Evolutionary conservation across 92 coral and sea anemone species (phyloP), one percentile per base, ranked within the genome.

Genomic region (Ricordea florida): DNA sequence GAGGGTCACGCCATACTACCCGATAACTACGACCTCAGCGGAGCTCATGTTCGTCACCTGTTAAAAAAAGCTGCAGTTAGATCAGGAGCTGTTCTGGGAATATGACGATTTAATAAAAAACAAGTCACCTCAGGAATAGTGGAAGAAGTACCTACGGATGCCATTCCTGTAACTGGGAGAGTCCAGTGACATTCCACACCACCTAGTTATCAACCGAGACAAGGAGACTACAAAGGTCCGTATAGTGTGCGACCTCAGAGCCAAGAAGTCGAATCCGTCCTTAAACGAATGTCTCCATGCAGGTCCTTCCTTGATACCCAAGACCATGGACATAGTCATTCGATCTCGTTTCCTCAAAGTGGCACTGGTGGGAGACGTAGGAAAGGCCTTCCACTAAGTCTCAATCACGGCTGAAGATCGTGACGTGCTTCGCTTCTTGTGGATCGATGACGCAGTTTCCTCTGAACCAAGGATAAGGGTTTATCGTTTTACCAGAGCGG

Each of bases 221-320:
- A 62, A 47, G 22, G 45, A 74, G 22, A 87, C 88, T 22, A 81
- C 87, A 15, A 81, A 87, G 37, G 72, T 68, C 10, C 17, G 80
- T 8, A 52, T 81, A 1, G 87, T 86, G 36, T 81, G 81, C 45
- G 79, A 80, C 30, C 72, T 76, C 23, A 70, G 82, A 42, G 82
- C 80, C 0, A 77, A 38, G 69, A 17, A 41, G 22, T 9, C 8
- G 9, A 57, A 52, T 2, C 65, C 73, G 4, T 44, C 79, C 18
- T 24, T 77, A n/a, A 77, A 77, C n/a, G n/a, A n/a, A n/a, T n/a
- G n/a, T n/a, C n/a, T n/a, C n/a, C n/a, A n/a, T n/a, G n/a, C n/a
- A n/a, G n/a, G n/a, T n/a, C n/a, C n/a, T n/a, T n/a, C n/a, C n/a
- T n/a, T n/a, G n/a, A n/a, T n/a, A n/a, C n/a, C n/a, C n/a, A n/a